phyloP scores from a whole-genome alignment of 2,113 vertebrate genomes.

The Rattus norvegicus region DNA sequence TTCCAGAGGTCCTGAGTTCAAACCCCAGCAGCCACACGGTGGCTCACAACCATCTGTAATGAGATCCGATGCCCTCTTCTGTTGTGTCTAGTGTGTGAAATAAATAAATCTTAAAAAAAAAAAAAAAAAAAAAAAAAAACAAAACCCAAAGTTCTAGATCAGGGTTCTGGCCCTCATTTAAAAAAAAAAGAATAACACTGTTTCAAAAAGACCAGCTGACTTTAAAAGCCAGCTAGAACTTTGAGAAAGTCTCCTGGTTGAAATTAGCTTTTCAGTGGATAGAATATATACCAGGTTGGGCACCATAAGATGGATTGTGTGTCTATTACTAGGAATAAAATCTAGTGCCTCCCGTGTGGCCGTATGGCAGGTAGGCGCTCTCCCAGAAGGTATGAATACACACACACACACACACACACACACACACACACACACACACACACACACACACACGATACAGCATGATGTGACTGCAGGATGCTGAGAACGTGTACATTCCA shows the following conservation, averaged over 20 bases:
- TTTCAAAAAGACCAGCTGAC: background rate
- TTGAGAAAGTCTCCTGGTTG: background rate
- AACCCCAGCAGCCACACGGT: too few relatives aligned
- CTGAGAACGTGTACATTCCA: background rate
- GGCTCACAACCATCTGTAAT: too few relatives aligned
- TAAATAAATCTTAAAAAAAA: too few relatives aligned
- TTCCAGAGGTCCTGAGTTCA: too few relatives aligned
- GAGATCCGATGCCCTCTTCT: too few relatives aligned
- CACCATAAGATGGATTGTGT: background rate
- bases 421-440: too few relatives aligned
- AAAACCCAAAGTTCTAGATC: too few relatives aligned
- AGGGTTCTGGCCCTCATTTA: too few relatives aligned
- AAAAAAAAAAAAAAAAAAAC: background rate
- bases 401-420: too few relatives aligned
- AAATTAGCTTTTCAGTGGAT: background rate
- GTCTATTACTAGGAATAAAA: background rate
- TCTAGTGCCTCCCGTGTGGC: background rate
- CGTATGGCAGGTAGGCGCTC: background rate
- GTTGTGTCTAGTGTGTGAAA: too few relatives aligned
- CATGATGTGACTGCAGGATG: background rate
- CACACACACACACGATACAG: background rate
- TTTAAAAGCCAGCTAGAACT: constrained; percentile 43
- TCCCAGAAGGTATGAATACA: background rate
- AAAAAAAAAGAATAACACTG: background rate
- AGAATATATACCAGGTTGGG: background rate